These are phyloP conservation scores for Edolisoma coerulescens DNA, from an alignment of 2,113 vertebrate genomes.

Conservation along the genomic window DNA sequence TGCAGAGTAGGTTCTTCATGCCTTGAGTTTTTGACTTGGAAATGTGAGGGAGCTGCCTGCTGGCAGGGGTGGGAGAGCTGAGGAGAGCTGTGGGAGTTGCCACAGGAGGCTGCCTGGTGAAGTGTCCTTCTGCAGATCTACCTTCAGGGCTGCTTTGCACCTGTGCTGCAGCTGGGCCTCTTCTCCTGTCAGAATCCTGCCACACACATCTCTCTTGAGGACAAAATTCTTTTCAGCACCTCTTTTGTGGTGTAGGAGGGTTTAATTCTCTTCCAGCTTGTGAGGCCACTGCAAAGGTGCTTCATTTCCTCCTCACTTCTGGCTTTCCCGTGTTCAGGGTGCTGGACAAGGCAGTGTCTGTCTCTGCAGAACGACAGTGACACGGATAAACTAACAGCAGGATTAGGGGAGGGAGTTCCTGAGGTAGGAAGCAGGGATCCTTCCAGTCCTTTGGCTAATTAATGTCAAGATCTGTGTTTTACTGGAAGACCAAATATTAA, in stretches of 20 bases:
- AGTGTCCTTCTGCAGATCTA: neutral
- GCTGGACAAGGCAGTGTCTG: neutral
- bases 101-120: accelerated
- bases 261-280: neutral
- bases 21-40: neutral
- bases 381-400: neutral
- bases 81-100: neutral
- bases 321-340: neutral
- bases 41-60: neutral
- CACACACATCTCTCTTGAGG: neutral
- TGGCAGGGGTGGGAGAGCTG: neutral
- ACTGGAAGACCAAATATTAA: neutral
- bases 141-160: neutral
- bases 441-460: neutral
- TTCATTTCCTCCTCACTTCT: neutral
- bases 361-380: neutral
- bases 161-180: neutral
- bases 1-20: neutral
- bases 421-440: neutral
- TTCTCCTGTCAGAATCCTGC: neutral
- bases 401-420: neutral
- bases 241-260: neutral
- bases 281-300: neutral
- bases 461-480: neutral
- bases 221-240: neutral